A percentile compares a stretch with the other conserved stretches of the same genome.
These are phyloP conservation scores for Calosoma granatense DNA, from an alignment of 1,140 invertebrate species.

Conservation along the genomic window DNA sequence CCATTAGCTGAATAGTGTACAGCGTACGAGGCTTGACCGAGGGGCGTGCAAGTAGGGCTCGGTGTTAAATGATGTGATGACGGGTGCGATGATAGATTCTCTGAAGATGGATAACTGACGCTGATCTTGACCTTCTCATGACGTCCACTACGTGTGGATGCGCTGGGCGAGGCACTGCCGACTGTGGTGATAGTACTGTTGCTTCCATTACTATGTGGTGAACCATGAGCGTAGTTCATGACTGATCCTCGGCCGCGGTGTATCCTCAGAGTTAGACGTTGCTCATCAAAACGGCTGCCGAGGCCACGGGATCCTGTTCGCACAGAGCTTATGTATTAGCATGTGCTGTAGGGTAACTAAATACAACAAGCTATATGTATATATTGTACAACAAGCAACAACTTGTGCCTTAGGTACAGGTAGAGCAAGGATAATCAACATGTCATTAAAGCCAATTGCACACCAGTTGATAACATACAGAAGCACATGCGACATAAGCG, in stretches of 20 bases:
- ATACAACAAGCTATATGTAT: too few species aligned
- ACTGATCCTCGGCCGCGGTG: conserved; percentile 66
- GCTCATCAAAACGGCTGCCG: conserved; percentile 68
- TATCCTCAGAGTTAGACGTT: conserved; percentile 81
- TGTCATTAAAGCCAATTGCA: too few species aligned
- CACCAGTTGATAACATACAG: too few species aligned
- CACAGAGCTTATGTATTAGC: too few species aligned
- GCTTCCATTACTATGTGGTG: conserved; percentile 47
- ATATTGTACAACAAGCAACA: too few species aligned
- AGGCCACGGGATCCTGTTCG: conserved; percentile 35
- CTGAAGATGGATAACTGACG: conserved; percentile 69
- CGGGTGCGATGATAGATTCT: conserved; percentile 48
- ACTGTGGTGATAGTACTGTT: conserved; percentile 45
- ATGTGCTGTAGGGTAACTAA: too few species aligned
- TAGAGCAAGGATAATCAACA: too few species aligned
- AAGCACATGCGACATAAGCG: too few species aligned
- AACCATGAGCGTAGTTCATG: conserved; percentile 40
- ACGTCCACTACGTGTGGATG: conserved; percentile 44
- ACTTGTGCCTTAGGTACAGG: too few species aligned
- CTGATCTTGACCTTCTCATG: conserved; percentile 73
- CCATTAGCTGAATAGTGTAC: conserved; percentile 48
- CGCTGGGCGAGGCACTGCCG: conserved; percentile 43
- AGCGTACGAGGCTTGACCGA: conserved; percentile 40
- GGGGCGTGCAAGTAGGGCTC: conserved; percentile 25
- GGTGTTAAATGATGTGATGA: conserved; percentile 24